A percentile compares a stretch with the other conserved stretches of the same genome.
Conservation (phyloP, 2,113 vertebrate species). For the Climacteris rufus region DNA sequence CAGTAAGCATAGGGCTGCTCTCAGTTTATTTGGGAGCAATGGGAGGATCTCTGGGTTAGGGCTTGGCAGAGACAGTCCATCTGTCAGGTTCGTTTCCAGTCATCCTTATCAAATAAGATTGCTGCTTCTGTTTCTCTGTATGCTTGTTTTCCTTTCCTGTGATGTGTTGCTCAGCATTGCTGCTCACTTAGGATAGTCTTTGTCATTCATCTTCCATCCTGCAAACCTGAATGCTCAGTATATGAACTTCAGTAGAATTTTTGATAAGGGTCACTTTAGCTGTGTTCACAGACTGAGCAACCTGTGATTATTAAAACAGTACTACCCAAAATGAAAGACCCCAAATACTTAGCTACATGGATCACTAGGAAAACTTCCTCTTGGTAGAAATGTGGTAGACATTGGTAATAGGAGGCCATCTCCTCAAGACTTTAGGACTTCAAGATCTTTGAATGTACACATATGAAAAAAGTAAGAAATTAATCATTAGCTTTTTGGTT, state of each 20-base stretch:
- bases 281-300: not conserved
- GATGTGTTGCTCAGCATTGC: not conserved
- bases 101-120: not conserved
- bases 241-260: not conserved
- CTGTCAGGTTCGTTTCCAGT: constrained; percentile 10
- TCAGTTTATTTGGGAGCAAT: not conserved
- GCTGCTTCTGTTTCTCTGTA: constrained; percentile 15
- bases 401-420: not conserved
- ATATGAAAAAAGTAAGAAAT: not conserved
- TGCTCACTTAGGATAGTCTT: not conserved
- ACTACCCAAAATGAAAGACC: not conserved
- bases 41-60: not conserved
- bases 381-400: not conserved
- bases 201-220: not conserved
- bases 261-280: not conserved
- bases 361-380: not conserved
- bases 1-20: not conserved
- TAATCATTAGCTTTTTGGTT: not conserved
- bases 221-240: not conserved
- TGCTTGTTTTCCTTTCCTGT: not conserved
- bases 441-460: not conserved
- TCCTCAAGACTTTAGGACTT: not conserved
- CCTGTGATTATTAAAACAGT: not conserved
- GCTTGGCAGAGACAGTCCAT: not conserved
- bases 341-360: not conserved